These are phyloP conservation scores for Mycogona germanica DNA, from an alignment of 2,888 invertebrate species.

Conservation along the genomic window DNA sequence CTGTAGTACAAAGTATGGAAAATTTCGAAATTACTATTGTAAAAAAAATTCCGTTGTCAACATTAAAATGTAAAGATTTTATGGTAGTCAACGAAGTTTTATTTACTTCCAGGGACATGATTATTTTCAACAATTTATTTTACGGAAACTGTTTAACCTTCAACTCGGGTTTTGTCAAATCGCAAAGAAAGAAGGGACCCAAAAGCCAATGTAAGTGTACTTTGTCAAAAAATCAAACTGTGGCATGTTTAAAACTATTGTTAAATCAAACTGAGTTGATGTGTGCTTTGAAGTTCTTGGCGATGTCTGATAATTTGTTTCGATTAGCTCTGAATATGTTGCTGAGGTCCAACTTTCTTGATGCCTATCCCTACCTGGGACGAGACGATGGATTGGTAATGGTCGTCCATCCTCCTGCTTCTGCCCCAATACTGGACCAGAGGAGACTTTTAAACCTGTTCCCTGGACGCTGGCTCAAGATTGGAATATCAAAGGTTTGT, in stretches of 20 bases:
- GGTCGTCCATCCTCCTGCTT: conserved; percentile 13
- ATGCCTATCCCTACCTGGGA: neutral
- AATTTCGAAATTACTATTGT: neutral
- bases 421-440: conserved; percentile 9
- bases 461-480: conserved; percentile 11
- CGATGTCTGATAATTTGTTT: neutral
- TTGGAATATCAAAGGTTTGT: conserved; percentile 8
- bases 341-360: conserved; percentile 9
- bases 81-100: neutral
- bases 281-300: neutral
- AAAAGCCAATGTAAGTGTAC: conserved; percentile 7
- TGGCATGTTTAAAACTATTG: neutral
- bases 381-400: conserved; percentile 2
- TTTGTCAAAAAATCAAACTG: neutral
- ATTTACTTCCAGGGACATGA: neutral
- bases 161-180: conserved; percentile 5
- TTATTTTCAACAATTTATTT: conserved; percentile 3
- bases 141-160: conserved; percentile 14
- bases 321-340: conserved; percentile 3
- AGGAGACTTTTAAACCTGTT: neutral
- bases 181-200: neutral
- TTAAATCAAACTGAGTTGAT: neutral
- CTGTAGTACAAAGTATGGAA: conserved; percentile 7
- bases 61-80: neutral
- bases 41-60: neutral